These are phyloP conservation scores for Columba livia DNA, from an alignment of 2,113 vertebrate genomes.

Conservation along the genomic window DNA sequence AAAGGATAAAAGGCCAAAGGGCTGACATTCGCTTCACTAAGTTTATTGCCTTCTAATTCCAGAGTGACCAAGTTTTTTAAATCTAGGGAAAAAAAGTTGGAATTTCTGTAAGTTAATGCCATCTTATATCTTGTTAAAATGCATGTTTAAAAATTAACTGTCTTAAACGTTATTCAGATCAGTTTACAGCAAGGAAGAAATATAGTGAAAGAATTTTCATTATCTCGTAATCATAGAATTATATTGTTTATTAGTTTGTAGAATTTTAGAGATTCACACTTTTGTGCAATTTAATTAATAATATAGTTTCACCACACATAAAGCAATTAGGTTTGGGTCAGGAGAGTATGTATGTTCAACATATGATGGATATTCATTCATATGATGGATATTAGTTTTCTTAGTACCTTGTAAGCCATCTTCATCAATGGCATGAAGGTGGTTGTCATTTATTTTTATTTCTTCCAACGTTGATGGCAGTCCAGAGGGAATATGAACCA, in stretches of 20 bases:
- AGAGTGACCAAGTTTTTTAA: slow-evolving; percentile 86
- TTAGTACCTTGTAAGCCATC: slow-evolving; percentile 84
- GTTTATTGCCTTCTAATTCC: slow-evolving; percentile 92
- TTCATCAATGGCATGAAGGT: slow-evolving; percentile 79
- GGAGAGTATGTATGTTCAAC: neutral
- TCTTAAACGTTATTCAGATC: neutral
- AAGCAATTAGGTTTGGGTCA: neutral
- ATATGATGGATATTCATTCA: neutral
- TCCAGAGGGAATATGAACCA: slow-evolving; percentile 79
- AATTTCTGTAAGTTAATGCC: neutral
- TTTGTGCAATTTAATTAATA: no score
- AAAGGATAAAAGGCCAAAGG: slow-evolving; percentile 84
- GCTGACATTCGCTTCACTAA: slow-evolving; percentile 88
- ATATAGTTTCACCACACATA: neutral
- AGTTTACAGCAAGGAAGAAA: neutral
- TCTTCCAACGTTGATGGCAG: slow-evolving; percentile 89
- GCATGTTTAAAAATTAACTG: accelerated
- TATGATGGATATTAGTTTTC: neutral
- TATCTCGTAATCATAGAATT: neutral
- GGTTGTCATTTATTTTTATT: slow-evolving; percentile 95
- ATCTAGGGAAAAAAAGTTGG: slow-evolving; percentile 69
- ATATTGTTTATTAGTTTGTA: neutral
- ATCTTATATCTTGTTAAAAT: neutral
- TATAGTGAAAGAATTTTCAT: neutral
- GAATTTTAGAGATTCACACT: neutral